phyloP scores from a whole-genome alignment of 1,140 invertebrate genomes.

The Oncopeltus fasciatus region DNA sequence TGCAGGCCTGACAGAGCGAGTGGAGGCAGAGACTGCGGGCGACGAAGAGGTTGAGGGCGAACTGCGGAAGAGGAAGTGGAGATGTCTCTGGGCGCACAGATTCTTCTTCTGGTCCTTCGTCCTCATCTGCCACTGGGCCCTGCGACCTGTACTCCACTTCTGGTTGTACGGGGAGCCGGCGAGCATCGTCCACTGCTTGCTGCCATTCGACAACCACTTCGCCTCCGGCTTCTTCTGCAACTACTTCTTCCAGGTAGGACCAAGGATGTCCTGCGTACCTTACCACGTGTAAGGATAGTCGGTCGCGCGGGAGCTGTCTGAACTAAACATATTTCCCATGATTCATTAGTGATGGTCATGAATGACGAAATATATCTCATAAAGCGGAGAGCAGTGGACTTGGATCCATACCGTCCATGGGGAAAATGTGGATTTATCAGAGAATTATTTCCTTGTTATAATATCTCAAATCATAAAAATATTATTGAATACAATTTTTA shows the following conservation, averaged over 20 bases:
- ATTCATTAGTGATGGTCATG: no score
- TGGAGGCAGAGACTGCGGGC: not conserved
- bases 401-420: no score
- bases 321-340: no score
- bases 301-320: no score
- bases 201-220: not conserved
- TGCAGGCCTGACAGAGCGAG: not conserved
- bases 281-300: no score
- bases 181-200: not conserved
- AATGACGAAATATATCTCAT: no score
- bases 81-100: not conserved
- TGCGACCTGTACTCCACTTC: not conserved
- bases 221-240: not conserved
- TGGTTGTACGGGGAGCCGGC: not conserved
- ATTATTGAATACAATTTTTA: no score
- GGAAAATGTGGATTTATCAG: no score
- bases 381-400: no score
- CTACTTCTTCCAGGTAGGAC: not conserved
- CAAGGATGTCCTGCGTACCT: no score
- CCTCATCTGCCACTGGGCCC: not conserved
- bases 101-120: not conserved
- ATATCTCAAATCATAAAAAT: no score
- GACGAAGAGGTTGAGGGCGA: not conserved
- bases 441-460: no score
- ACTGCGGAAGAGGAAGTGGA: not conserved